Base-by-base conservation (phyloP, 2,888 invertebrate species). In the Dascillus cervinus region DNA sequence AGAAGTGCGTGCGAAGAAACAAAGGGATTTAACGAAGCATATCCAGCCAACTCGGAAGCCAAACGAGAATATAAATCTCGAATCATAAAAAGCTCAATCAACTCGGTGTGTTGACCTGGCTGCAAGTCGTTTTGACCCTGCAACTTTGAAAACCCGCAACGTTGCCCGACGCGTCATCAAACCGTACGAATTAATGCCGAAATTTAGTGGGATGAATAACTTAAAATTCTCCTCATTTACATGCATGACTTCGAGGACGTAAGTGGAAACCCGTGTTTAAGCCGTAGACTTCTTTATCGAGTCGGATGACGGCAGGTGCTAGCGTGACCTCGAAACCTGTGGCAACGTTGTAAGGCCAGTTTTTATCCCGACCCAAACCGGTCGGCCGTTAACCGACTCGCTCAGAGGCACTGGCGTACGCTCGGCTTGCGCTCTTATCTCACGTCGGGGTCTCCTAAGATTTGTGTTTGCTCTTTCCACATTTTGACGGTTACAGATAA, bases 61-160 rank as follows among this genome's bases (percentile, higher is more conserved):
- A 13, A 23, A 38, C 29, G 29, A 34, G 37, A 41, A 32, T 41
- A 37, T 29, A 37, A 34, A 37, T 39, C 36, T 29, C 17, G 24
- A 27, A 31, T 31, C 32, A 23, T 28, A 33, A 25, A 20, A 37
- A 32, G 29, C 32, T 37, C 33, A 29, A 33, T 40, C 28, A 22
- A 13, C 22, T 38, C 38, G 43, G 41, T 31, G 40, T n/a, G 40
- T 44, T 44, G 43, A 44, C 43, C 43, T 41, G 43, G 32, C 39
- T 37, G 31, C 36, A 37, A 35, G 33, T 34, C 29, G 26, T 22
- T 36, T 32, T 37, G 32, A 37, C 32, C 34, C 29, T 24, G 29
- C 34, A 24, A 29, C 31, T 9, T 3, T 25, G n/a, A 17, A 17
- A 17, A 4, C 8, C 8, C 17, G 8, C 36, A 14, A 23, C 20